A percentile compares a stretch with the other conserved stretches of the same genome.
These are phyloP conservation scores for Neelides sp. DNA, from an alignment of 1,140 invertebrate species.

Conservation along the genomic window DNA sequence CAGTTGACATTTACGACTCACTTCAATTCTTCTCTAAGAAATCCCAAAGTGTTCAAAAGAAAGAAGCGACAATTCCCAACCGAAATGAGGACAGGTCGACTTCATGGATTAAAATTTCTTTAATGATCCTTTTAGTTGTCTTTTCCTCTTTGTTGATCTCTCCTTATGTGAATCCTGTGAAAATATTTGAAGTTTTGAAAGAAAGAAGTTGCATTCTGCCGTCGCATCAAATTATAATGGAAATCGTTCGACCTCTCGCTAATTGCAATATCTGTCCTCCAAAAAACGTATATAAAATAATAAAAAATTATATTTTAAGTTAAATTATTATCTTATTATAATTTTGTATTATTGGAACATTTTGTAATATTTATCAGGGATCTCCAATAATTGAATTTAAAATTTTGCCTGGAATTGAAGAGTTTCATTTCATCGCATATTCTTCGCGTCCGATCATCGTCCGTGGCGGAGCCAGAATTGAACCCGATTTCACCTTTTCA, in stretches of 20 bases:
- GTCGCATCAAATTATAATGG: conserved; percentile 21
- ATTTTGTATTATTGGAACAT: not conserved
- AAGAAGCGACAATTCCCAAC: not conserved
- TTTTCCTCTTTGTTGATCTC: conserved; percentile 5
- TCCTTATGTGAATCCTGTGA: conserved; percentile 13
- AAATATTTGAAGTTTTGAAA: conserved; percentile 9
- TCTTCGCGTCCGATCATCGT: conserved; percentile 66
- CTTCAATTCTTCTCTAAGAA: conserved; percentile 6
- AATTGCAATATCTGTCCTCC: conserved; percentile 20
- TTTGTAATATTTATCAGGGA: not conserved
- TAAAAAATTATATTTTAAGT: too few species aligned
- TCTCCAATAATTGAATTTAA: conserved; percentile 19
- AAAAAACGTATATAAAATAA: not conserved
- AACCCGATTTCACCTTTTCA: conserved; percentile 36
- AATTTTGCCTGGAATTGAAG: conserved; percentile 37
- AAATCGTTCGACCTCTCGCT: conserved; percentile 23
- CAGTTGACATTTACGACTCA: conserved; percentile 21
- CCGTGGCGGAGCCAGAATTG: conserved; percentile 53
- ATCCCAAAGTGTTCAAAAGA: not conserved
- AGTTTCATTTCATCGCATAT: conserved; percentile 56
- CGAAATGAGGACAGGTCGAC: not conserved
- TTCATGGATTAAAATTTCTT: not conserved
- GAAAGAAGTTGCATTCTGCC: conserved; percentile 16
- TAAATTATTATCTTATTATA: not conserved
- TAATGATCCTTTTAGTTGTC: not conserved